Base-by-base conservation (phyloP, 2,797 vertebrate species). In the Malacoctenus gilli region DNA sequence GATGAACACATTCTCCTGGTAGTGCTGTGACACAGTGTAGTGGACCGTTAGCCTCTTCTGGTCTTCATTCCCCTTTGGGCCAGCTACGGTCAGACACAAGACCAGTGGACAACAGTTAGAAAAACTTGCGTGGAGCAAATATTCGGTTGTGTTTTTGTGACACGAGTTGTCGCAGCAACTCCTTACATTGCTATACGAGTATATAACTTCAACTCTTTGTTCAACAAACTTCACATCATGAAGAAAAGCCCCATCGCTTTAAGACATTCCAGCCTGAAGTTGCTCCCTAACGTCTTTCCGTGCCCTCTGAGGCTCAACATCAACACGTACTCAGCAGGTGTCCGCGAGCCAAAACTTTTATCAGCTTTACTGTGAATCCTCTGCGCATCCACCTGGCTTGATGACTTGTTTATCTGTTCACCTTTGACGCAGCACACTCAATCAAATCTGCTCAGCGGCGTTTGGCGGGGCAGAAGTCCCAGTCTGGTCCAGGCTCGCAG, bases 1-100 rank as follows among this genome's bases (percentile, higher is more conserved):
- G 58, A 96, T 96, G 89, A 99, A 99, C 44, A 96, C 93, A 61
- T 99, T 98, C 82, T 98, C 95, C 83, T 93, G 93, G 55, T 91
- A 93, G 77, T 94, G 93, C 47, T 92, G 91, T 0, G 91, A 90
- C 8, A 86, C 77, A 0, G 52, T 89, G 82, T 87, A 94, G 86
- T 91, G 91, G 49, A 92, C 90, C 1, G 91, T 80, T 77, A 94
- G 76, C 66, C 83, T 90, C 68, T 79, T 89, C 51, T 86, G 91
- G 57, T 95, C 92, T 0, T 89, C 91, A 52, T 92, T 93, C 0
- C 84, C 80, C 75, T 95, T 98, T 18, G 91, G 85, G 11, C 93
- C 66, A 18, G 92, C 83, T 87, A 63, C 40, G 16, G 8, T 32
- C 14, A 35, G 20, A 34, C 38, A 25, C 19, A 51, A 23, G 23